Conservation (phyloP, 2,113 vertebrate genomes). For the Sminthopsis crassicaudata region DNA sequence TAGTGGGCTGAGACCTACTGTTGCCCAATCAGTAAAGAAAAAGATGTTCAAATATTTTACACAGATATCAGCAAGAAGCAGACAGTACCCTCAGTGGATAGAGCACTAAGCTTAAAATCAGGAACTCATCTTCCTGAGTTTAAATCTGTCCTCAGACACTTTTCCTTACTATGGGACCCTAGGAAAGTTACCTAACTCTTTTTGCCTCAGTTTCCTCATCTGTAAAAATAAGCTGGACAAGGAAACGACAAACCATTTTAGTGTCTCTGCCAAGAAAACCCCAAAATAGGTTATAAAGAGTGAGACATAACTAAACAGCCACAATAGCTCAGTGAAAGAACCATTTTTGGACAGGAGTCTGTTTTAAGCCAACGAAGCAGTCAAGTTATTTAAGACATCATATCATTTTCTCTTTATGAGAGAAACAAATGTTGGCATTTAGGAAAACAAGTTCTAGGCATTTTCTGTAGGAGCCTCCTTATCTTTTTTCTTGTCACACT, state of each 20-base stretch:
- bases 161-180: not conserved
- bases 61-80: not conserved
- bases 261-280: not conserved
- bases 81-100: not conserved
- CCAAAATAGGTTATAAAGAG: not conserved
- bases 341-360: not conserved
- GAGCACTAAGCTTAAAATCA: too few relatives aligned
- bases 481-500: not conserved
- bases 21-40: not conserved
- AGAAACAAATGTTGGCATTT: not conserved
- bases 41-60: not conserved
- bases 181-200: not conserved
- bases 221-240: not conserved
- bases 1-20: too few relatives aligned
- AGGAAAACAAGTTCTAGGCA: not conserved
- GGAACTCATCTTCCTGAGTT: not conserved
- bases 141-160: not conserved
- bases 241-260: not conserved
- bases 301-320: too few relatives aligned
- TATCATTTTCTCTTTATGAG: not conserved
- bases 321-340: not conserved
- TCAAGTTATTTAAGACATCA: not conserved
- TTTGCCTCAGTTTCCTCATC: not conserved
- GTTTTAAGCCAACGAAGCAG: not conserved
- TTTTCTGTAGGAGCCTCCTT: not conserved